Base-by-base conservation (phyloP, 53 echinoderm and acorn worm genomes). In the Stichopus horrens region DNA sequence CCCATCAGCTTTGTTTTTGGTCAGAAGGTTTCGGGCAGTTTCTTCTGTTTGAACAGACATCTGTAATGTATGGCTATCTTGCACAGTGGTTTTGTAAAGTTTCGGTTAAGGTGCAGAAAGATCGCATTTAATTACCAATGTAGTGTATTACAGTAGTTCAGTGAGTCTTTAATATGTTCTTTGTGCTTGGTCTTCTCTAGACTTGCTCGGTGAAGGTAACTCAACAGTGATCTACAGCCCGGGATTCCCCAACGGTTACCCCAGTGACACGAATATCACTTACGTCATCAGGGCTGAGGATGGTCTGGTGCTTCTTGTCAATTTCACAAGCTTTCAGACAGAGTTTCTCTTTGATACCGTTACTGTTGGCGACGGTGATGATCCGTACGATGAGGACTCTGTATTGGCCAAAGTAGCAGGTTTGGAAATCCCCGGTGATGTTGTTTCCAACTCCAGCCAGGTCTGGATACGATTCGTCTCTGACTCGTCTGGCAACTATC, bases 401-500 rank as follows among this genome's bases (percentile, higher is more conserved):
- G 52, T 23, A 51, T 63, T 84, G 9, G 51, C 52, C 21, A 60
- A n/a, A 21, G 57, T 65, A 52, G 20, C 84, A 16, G 92, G 90
- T 19, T 57, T 71, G 5, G n/a, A 22, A 19, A n/a, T 87, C 23
- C 90, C 90, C 1, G 81, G 86, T 7, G 53, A 75, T 4, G 19
- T 90, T 22, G 22, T 90, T 9, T 89, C 92, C 5, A 58, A 89
- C 53, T 63, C 68, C 4, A 92, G 78, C n/a, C 55, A 23, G 5
- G 86, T 92, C 86, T 92, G 92, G 92, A 59, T 92, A 1, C 5
- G 11, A 11, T 92, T 92, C 65, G 52, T 37, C 6, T 84, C 83
- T 5, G 92, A 92, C 20, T 0, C 5, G 0, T 4, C 55, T 0
- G 21, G 73, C 19, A 86, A 79, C 79, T n/a, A 23, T 7, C 37